Percentiles rank a stretch among this genome's conserved stretches.
Evolutionary conservation across 2,888 invertebrate species (phyloP).

Genomic region (Margaritifera margaritifera): DNA sequence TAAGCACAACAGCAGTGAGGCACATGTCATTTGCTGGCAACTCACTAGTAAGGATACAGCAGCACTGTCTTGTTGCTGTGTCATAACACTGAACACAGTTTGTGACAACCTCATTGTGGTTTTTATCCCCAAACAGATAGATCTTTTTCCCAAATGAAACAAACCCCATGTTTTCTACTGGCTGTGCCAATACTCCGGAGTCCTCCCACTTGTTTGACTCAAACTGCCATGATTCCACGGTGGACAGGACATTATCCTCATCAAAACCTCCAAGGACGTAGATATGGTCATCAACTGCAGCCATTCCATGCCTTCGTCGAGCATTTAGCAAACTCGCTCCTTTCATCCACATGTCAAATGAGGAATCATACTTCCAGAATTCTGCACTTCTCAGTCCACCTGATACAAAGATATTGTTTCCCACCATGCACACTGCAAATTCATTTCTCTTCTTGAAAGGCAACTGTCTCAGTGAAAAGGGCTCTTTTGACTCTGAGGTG

Average conservation of each 20-base stretch:
- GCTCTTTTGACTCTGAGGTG: conserved; percentile 54
- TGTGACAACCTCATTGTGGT: conserved; percentile 65
- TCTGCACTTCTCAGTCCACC: conserved; percentile 65
- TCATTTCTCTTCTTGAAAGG: conserved; percentile 67
- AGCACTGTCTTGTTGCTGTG: conserved; percentile 45
- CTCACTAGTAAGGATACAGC: conserved; percentile 49
- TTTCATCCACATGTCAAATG: conserved; percentile 62
- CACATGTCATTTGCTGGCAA: conserved; percentile 67
- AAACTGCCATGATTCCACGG: conserved; percentile 62
- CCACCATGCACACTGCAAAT: conserved; percentile 61
- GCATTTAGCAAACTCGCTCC: conserved; percentile 60
- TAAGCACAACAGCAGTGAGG: conserved; percentile 59
- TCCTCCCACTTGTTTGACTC: conserved; percentile 59
- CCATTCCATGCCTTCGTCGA: conserved; percentile 63
- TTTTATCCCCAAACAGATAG: conserved; percentile 66
- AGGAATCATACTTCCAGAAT: conserved; percentile 66
- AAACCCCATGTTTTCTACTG: conserved; percentile 69
- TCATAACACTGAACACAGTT: conserved; percentile 64
- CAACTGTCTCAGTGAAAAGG: conserved; percentile 55
- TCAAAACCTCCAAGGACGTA: conserved; percentile 66
- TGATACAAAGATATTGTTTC: conserved; percentile 64
- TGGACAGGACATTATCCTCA: conserved; percentile 60
- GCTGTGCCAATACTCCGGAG: conserved; percentile 50
- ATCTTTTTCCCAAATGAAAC: conserved; percentile 57
- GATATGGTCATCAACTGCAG: conserved; percentile 61